Evolutionary conservation across 2,888 invertebrate species (phyloP), one percentile per base, ranked within the genome.

Genomic region (Auanema freiburgensis): DNA sequence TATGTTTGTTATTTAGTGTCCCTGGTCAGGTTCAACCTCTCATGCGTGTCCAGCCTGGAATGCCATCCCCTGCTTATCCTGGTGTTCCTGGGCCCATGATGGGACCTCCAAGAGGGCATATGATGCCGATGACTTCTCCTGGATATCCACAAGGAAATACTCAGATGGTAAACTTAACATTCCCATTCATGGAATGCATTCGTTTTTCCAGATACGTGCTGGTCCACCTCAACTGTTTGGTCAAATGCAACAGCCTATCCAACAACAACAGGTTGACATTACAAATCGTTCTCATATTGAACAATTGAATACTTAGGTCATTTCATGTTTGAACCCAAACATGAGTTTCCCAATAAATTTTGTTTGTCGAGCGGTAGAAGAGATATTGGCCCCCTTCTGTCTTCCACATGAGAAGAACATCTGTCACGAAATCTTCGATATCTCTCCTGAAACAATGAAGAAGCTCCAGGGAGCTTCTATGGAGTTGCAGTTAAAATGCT

Each of bases 121-220:
- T 57, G 62, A 60, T 55, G 54, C 43, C 54, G 6, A 46, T 57
- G 62, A 62, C 56, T 33, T 57, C 62, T 21, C 62, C 62, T 18
- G 62, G 14, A 50, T 62, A 62, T 50, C 56, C 57, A 18, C 62
- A 46, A 42, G 56, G 57, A 25, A 50, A 25, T 21, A 56, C 57
- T 11, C 62, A 62, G 57, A 62, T 62, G 62, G 62, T 62, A 16
- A 41, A 11, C 23, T 3, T 5, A 8, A 46, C 46, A 46, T 8
- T 46, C 8, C 8, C 6, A 5, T 3, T 23, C 53, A 53, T 12
- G 18, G 11, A 25, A 49, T 25, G 10, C 3, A 10, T 57, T 23
- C 8, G 33, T 25, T 46, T 21, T 52, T 60, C 56, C 41, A 62
- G 62, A 62, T 62, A 24, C 43, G 56, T 23, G 62, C 62, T 42